phyloP scores from a whole-genome alignment of 2,113 vertebrate genomes.

The Cephalopholis sonnerati region DNA sequence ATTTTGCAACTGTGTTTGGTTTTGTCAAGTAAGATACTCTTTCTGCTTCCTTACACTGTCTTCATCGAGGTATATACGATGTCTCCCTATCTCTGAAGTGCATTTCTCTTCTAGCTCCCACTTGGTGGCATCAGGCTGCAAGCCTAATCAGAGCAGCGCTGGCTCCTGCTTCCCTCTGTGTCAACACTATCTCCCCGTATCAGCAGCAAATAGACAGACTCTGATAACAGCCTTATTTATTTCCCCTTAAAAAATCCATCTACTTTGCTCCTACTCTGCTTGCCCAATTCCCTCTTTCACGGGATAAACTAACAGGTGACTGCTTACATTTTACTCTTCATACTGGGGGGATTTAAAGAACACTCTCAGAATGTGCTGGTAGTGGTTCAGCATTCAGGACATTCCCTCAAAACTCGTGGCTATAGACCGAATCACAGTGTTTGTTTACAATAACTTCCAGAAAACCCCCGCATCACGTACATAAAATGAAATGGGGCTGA shows the following conservation, averaged over 20 bases:
- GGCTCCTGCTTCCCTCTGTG: conserved; percentile 38
- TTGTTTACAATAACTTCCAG: no score
- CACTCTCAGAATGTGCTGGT: not conserved
- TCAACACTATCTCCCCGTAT: conserved; percentile 62
- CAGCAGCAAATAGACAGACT: conserved; percentile 54
- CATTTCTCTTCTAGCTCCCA: conserved; percentile 36
- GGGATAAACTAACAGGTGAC: conserved; percentile 50
- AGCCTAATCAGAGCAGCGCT: conserved; percentile 48
- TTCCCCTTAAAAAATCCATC: conserved; percentile 45
- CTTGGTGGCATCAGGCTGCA: conserved; percentile 54
- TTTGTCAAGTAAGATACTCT: conserved; percentile 13
- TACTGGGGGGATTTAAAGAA: conserved; percentile 14
- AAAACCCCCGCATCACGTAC: no score
- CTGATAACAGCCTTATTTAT: conserved; percentile 68
- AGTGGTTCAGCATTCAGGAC: not conserved
- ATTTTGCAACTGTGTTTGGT: conserved; percentile 24
- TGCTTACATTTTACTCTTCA: conserved; percentile 42
- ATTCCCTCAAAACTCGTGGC: not conserved
- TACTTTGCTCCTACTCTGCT: conserved; percentile 29
- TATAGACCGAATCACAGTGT: no score
- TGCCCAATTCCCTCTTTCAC: conserved; percentile 33
- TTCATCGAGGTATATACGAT: conserved; percentile 22
- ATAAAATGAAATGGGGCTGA: no score
- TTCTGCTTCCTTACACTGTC: conserved; percentile 14
- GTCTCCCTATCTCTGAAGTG: conserved; percentile 23